phyloP scores from a whole-genome alignment of 2,113 vertebrate genomes.

The Gymnocephalus cernua region DNA sequence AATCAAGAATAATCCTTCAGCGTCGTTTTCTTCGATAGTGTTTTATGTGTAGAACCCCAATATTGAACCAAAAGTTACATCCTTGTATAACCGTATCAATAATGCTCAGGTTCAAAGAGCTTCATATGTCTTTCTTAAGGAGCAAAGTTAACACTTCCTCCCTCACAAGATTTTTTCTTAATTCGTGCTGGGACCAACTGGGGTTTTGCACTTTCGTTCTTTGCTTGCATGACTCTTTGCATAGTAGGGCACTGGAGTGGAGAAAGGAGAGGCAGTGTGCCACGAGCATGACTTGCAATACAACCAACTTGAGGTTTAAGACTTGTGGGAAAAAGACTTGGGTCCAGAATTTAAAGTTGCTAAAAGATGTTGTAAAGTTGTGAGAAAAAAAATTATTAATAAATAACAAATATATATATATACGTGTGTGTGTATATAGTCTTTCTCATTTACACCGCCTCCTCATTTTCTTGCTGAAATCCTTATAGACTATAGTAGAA shows the following conservation, averaged over 20 bases:
- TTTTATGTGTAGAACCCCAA: no score
- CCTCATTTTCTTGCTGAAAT: constrained; percentile 33
- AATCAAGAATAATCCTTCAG: no score
- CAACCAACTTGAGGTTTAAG: not conserved
- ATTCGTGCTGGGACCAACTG: constrained; percentile 26
- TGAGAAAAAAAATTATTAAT: constrained; percentile 45
- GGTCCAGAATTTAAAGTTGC: constrained; percentile 9
- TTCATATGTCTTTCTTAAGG: constrained; percentile 11
- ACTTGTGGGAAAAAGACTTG: no score
- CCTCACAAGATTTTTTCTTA: no score
- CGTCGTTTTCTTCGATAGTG: no score
- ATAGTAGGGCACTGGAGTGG: not conserved
- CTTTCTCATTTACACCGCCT: constrained; percentile 20
- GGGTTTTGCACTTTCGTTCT: constrained; percentile 31
- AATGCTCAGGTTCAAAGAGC: constrained; percentile 19
- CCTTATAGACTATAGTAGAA: constrained; percentile 53
- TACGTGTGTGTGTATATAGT: constrained; percentile 1
- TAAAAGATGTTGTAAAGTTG: constrained; percentile 50
- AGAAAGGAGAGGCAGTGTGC: not conserved
- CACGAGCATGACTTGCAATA: not conserved
- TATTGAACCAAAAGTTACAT: no score
- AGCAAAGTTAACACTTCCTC: not conserved
- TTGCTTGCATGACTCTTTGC: constrained; percentile 23
- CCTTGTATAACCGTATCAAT: not conserved
- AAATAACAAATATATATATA: no score